phyloP scores from a whole-genome alignment of 2,888 invertebrate species.

The Notodromas monacha region DNA sequence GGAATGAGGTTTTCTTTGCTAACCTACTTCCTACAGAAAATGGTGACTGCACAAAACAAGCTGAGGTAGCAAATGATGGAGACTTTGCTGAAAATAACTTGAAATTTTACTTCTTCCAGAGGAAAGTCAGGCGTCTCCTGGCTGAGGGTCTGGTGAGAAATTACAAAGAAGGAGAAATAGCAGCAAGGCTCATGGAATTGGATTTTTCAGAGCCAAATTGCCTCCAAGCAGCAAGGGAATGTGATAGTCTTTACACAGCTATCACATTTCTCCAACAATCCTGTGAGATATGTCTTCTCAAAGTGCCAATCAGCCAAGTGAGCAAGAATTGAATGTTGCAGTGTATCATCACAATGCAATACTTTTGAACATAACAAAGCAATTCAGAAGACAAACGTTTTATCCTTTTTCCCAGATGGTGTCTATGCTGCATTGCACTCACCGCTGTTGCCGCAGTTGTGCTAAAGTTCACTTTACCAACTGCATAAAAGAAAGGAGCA shows the following conservation, averaged over 20 bases:
- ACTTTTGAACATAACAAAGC: too few species aligned
- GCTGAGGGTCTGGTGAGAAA: slow-evolving; percentile 42
- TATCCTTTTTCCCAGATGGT: slow-evolving; percentile 30
- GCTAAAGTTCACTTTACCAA: slow-evolving; percentile 66
- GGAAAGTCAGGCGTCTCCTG: slow-evolving; percentile 24
- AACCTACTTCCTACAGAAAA: too few species aligned
- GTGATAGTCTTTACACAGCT: slow-evolving; percentile 40
- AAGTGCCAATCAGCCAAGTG: slow-evolving; percentile 53
- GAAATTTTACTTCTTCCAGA: not conserved
- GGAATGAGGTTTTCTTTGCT: too few species aligned
- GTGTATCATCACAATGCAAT: too few species aligned
- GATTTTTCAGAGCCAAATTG: slow-evolving; percentile 43
- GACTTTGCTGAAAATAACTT: too few species aligned
- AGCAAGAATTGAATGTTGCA: slow-evolving; percentile 8
- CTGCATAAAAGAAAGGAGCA: slow-evolving; percentile 55
- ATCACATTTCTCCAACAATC: slow-evolving; percentile 57
- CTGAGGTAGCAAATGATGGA: too few species aligned
- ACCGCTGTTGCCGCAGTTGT: slow-evolving; percentile 60
- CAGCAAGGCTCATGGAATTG: slow-evolving; percentile 40
- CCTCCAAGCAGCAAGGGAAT: slow-evolving; percentile 51
- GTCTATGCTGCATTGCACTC: slow-evolving; percentile 58
- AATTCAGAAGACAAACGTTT: too few species aligned
- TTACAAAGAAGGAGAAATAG: slow-evolving; percentile 55
- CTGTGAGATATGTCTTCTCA: slow-evolving; percentile 57
- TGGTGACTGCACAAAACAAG: too few species aligned